A percentile compares a stretch with the other conserved stretches of the same genome.
phyloP scores from a whole-genome alignment of 2,797 vertebrate genomes.

The Amblyraja radiata region DNA sequence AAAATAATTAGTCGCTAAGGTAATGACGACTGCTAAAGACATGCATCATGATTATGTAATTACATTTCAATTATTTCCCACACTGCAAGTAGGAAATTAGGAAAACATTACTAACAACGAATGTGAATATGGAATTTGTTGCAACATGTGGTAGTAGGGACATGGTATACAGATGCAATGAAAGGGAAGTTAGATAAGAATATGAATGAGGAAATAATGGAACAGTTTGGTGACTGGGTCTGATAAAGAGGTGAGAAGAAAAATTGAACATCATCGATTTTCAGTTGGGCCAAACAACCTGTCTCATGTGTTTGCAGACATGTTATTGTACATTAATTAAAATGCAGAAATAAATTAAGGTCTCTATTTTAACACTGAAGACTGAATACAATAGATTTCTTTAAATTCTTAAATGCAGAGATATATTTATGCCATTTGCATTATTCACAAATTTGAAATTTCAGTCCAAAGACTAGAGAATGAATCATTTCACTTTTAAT shows the following conservation, averaged over 20 bases:
- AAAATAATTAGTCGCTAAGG: not conserved
- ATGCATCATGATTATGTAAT: not conserved
- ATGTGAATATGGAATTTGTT: not conserved
- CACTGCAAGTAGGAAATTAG: not conserved
- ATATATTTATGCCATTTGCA: not conserved
- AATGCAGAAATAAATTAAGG: not conserved
- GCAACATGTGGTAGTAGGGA: not conserved
- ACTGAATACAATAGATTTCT: not conserved
- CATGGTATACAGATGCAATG: not conserved
- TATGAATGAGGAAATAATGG: not conserved
- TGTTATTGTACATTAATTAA: not conserved
- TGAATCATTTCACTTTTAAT: not conserved
- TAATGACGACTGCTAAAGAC: not conserved
- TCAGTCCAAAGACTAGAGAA: not conserved
- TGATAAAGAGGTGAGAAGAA: not conserved
- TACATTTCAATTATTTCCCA: not conserved
- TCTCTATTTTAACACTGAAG: not conserved
- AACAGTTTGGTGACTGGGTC: not conserved
- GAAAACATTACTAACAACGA: not conserved
- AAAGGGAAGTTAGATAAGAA: not conserved
- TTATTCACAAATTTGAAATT: not conserved
- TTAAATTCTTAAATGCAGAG: not conserved
- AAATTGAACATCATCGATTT: not conserved
- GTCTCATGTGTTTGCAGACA: not conserved
- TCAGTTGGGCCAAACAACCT: not conserved